A percentile compares a stretch with the other conserved stretches of the same genome.
Conservation (phyloP, 2,797 vertebrate genomes). For the Saxicola maurus region DNA sequence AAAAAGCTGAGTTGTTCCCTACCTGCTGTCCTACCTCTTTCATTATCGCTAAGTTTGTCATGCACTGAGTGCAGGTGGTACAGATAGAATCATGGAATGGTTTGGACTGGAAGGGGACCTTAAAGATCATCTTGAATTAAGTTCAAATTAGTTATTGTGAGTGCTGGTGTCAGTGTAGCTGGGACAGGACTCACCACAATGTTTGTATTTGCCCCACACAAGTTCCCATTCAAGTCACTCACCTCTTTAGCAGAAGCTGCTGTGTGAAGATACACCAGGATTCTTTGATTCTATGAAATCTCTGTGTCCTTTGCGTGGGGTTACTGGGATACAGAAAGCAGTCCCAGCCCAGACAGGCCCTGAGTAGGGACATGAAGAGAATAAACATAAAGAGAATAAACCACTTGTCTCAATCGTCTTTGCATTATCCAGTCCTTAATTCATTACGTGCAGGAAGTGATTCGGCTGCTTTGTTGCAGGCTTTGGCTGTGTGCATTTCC, state of each 20-base stretch:
- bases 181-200: not conserved
- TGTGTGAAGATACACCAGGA: not conserved
- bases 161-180: not conserved
- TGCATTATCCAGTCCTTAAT: not conserved
- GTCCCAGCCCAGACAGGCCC: not conserved
- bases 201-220: not conserved
- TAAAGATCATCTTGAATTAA: not conserved
- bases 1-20: not conserved
- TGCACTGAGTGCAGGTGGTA: not conserved
- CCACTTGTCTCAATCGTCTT: not conserved
- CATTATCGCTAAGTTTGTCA: not conserved
- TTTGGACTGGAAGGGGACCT: not conserved
- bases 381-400: not conserved
- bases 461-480: not conserved
- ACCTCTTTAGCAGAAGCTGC: not conserved
- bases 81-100: too few species aligned
- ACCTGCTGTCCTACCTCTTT: not conserved
- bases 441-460: not conserved
- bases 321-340: not conserved
- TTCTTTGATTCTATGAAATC: not conserved
- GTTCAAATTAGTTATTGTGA: not conserved
- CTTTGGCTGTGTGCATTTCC: not conserved
- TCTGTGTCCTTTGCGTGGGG: fast-evolving
- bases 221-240: not conserved
- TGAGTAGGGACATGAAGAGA: not conserved